Evolutionary conservation across 2,113 vertebrate species (phyloP), one percentile per base, ranked within the genome.

Genomic region (Recurvirostra avosetta): DNA sequence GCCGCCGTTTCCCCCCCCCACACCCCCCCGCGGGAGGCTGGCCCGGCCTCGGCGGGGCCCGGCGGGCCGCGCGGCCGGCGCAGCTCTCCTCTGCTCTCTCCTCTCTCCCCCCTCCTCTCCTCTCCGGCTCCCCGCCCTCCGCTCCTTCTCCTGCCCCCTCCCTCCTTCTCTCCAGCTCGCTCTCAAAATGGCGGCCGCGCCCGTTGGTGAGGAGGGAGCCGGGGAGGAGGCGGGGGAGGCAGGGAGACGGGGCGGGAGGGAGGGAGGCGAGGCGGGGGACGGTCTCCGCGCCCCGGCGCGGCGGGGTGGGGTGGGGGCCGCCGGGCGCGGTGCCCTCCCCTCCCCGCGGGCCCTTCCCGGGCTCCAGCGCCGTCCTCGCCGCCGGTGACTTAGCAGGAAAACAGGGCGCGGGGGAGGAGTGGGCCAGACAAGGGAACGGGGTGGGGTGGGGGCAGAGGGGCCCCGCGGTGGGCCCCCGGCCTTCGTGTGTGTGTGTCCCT

Each of bases 181-280:
- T 97, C 97, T 97, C 97, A 98, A 98, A 98, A 98, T 98, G 97
- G 97, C 97, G 96, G 97, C 97, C 97, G 97, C 97, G 97, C 88
- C 97, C 97, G 98, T 97, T 96, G 98, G 97, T 97, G 97, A 95
- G 96, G 97, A 96, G 97, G 94, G 76, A 88, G 75, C 90, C 65
- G 82, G 85, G 81, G 94, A 36, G 79, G 67, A 71, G 88, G 89
- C 66, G 58, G 76, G 75, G 74, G 87, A 58, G 45, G 94, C 86
- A 77, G 85, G 71, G 72, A 45, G 71, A 29, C 80, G 53, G 63
- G 50, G 82, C 61, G 40, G 63, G 68, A 83, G n/a, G 81, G 43
- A 53, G 34, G 29, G 85, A 26, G 63, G 70, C 62, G 71, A 40
- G 76, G 47, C 50, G 50, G 76, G 29, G 75, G 76, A 45, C 66